A percentile compares a stretch with the other conserved stretches of the same genome.
phyloP scores from a whole-genome alignment of 2,113 vertebrate genomes.

The Gallinago media region DNA sequence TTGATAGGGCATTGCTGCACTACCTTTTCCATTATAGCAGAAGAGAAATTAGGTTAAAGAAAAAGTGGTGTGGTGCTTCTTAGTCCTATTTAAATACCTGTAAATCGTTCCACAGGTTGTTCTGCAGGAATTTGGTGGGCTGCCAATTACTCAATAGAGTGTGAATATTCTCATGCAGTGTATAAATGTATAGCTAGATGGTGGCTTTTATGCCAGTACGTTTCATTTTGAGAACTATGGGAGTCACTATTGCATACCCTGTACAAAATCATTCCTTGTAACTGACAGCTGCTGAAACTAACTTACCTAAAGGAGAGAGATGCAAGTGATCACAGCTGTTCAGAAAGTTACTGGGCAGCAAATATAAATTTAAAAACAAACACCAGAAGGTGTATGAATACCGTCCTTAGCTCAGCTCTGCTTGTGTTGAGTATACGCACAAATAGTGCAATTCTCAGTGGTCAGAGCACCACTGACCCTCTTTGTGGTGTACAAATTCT shows the following conservation, averaged over 20 bases:
- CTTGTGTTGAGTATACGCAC: not conserved
- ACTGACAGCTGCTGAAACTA: not conserved
- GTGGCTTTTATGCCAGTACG: not conserved
- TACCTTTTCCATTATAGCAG: not conserved
- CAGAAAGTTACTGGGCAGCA: not conserved
- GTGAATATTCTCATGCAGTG: not conserved
- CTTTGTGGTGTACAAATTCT: not conserved
- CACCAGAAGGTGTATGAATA: not conserved
- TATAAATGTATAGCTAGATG: not conserved
- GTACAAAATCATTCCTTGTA: not conserved
- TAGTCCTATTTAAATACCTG: not conserved
- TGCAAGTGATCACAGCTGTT: not conserved
- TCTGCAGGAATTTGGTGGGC: not conserved
- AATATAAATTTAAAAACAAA: not conserved
- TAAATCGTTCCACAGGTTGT: not conserved
- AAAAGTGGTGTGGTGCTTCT: not conserved
- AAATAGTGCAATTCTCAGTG: not conserved
- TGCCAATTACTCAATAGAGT: fast-evolving
- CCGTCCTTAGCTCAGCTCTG: not conserved
- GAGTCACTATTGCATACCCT: not conserved
- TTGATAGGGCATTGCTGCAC: fast-evolving
- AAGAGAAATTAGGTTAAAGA: not conserved
- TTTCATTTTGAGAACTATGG: not conserved
- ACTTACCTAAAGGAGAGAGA: not conserved
- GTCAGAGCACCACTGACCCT: not conserved